Evolutionary conservation across 2,113 vertebrate genomes (phyloP), one percentile per base, ranked within the genome.

Genomic region (Toxotes jaculatrix): DNA sequence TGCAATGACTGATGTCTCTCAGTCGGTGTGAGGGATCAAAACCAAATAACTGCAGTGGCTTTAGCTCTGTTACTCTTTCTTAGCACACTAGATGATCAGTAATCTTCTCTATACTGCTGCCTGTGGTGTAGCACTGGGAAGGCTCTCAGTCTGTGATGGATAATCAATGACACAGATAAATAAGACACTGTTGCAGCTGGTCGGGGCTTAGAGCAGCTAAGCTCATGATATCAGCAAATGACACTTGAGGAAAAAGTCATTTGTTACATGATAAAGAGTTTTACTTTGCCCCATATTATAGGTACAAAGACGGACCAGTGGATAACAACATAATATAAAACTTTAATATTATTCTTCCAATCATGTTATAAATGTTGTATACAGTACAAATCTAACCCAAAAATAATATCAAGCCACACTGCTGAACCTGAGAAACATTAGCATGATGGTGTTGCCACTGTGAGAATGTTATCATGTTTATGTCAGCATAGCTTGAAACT

Each of bases 131-230:
- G 23, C 21, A 62, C 40, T 73, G 60, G 32, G 57, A 12, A 60
- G 45, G 27, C 51, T 80, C 38, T 70, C 38, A 38, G 63, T 51
- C 32, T 79, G 70, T 72, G 80, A 79, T 73, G 62, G 86, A 75
- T 84, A 87, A 89, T 80, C 83, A 62, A 77, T 87, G 49, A 31
- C 31, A 68, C 8, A 11, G 81, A 89, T 71, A 56, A 40, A 80
- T 6, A 67, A 36, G 34, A 55, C 63, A 42, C 14, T 63, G 7
- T 38, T 53, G 23, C 3, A 27, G 47, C 34, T 34, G 27, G 40
- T 77, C 34, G 38, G 13, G 34, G 62, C 45, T 61, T 16, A 74
- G 56, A 85, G 60, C 56, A 68, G 21, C 59, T 79, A 36, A 66
- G 34, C n/a, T 70, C 42, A 57, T 49, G 65, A 77, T n/a, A 56